phyloP scores from a whole-genome alignment of 2,888 invertebrate species.

The Linyphia triangularis region DNA sequence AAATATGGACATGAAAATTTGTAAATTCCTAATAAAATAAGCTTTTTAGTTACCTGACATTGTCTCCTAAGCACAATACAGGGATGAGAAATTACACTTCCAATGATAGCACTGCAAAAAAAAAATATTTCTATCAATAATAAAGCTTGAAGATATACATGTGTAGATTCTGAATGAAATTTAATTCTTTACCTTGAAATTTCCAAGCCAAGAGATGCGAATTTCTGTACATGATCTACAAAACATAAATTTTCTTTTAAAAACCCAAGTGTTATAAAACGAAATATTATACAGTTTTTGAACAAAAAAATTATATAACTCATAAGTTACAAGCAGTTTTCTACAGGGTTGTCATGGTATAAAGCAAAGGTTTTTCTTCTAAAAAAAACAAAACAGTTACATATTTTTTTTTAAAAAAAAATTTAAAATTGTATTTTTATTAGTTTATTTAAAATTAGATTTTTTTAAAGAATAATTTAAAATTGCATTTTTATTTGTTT shows the following conservation, averaged over 20 bases:
- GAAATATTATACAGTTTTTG: too few relatives aligned
- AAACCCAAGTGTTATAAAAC: too few relatives aligned
- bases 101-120: conserved; percentile 90
- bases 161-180: background rate
- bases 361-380: too few relatives aligned
- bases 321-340: background rate
- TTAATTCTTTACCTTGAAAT: conserved; percentile 52
- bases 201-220: conserved; percentile 56
- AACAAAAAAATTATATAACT: background rate
- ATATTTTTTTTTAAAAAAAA: too few relatives aligned
- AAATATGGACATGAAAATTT: too few relatives aligned
- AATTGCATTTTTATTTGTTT: too few relatives aligned
- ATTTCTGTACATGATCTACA: conserved; percentile 53
- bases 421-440: too few relatives aligned
- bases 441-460: too few relatives aligned
- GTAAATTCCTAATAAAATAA: too few relatives aligned
- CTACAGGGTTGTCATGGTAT: too few relatives aligned
- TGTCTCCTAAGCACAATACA: conserved; percentile 94
- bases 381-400: too few relatives aligned
- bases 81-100: conserved; percentile 94
- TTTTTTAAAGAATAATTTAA: too few relatives aligned
- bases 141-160: background rate
- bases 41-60: conserved; percentile 94
- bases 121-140: background rate
- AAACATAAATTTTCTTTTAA: background rate